These are phyloP conservation scores for Umimayanthus chanpuru DNA, from an alignment of 92 coral and sea anemone genomes.

Conservation along the genomic window DNA sequence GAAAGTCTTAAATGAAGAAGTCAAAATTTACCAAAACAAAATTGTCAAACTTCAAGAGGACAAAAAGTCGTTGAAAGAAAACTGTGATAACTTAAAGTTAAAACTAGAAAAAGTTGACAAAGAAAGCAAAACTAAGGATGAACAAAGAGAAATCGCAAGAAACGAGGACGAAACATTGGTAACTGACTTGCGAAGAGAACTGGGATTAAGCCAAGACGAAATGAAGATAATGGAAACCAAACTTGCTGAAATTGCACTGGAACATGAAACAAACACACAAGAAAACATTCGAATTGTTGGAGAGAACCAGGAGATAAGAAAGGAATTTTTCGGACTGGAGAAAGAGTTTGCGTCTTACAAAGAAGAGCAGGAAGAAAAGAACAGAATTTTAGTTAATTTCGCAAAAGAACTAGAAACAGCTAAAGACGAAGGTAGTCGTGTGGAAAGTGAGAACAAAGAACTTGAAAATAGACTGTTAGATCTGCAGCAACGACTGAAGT, in stretches of 20 bases:
- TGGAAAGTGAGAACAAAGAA: slow-evolving; percentile 14
- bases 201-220: slow-evolving; percentile 54
- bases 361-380: neutral
- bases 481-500: neutral
- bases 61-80: slow-evolving; percentile 60
- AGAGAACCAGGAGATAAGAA: slow-evolving; percentile 43
- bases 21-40: slow-evolving; percentile 73
- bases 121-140: slow-evolving; percentile 47
- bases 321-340: slow-evolving; percentile 21
- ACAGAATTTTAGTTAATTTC: slow-evolving; percentile 28
- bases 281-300: slow-evolving; percentile 37
- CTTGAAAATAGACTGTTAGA: neutral
- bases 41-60: slow-evolving; percentile 69
- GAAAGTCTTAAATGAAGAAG: slow-evolving; percentile 83
- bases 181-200: slow-evolving; percentile 55
- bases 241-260: slow-evolving; percentile 6
- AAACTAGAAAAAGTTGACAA: slow-evolving; percentile 39
- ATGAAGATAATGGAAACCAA: slow-evolving; percentile 27
- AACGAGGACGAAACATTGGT: slow-evolving; percentile 38
- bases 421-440: slow-evolving; percentile 23
- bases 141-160: slow-evolving; percentile 46
- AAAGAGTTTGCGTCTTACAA: slow-evolving; percentile 11
- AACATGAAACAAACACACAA: slow-evolving; percentile 28
- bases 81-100: slow-evolving; percentile 51
- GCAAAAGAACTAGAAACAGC: slow-evolving; percentile 52